Evolutionary conservation across 2,888 invertebrate genomes (phyloP), one percentile per base, ranked within the genome.

Genomic region (Drosophila limbata): DNA sequence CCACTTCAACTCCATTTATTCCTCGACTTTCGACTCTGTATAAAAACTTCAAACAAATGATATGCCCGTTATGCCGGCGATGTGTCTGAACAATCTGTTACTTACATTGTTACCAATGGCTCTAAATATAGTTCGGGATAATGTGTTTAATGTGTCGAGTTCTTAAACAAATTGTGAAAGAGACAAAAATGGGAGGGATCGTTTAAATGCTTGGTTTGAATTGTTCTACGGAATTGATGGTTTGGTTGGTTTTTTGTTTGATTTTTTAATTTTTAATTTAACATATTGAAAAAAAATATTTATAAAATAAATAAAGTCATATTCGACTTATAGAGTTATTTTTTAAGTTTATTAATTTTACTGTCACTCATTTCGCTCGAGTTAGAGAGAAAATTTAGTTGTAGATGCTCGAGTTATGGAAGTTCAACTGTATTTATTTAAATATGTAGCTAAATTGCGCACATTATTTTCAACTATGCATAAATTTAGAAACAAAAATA

Each of bases 11-110:
- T 31, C 56, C 48, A 44, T 40, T 50, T 63, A 60, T 25, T 42
- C 37, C 57, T 53, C 67, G 39, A 9, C 3, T 50, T 4, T 25
- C 5, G 4, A 25, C 21, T 25, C 57, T 60, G 77, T 81, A 80
- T 68, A 73, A 73, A 81, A 85, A 85, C 78, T 85, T 84, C 77
- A 79, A 85, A 81, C 85, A 80, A 85, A 81, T 83, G 71, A 78
- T 53, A 61, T 79, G 61, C 72, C 66, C 81, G 68, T 73, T 74
- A 75, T 73, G 77, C 73, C 62, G 81, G 72, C 83, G 60, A 77
- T 69, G 84, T 86, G 91, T 91, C 91, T 90, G 79, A 84, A 91
- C 91, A 91, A 91, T 90, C 75, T 91, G 91, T 91, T 91, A 90
- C 91, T 82, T 67, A 61, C 53, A 52, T 52, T 28, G 52, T n/a